Evolutionary conservation across 2,888 invertebrate species (phyloP), one percentile per base, ranked within the genome.

Genomic region (Eurois occulta): DNA sequence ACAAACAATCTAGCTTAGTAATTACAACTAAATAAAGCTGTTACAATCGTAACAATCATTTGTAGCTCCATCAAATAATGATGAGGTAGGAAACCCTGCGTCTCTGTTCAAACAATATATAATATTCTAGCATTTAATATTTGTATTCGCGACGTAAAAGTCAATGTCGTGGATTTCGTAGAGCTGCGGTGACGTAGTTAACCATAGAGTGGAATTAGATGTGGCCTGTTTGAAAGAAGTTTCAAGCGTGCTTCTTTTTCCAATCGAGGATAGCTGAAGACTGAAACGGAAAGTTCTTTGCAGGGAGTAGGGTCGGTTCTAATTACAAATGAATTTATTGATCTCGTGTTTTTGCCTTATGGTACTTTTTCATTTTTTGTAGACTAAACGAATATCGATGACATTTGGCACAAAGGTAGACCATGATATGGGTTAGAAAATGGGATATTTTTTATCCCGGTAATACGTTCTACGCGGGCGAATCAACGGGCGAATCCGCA

Each of bases 111-210:
- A 84, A 84, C 81, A 64, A 43, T 68, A 70, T 84, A 71, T 83
- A 62, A 48, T 80, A 72, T 64, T 80, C 72, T 67, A 80, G 75
- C 60, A 79, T 68, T 67, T 64, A 35, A 83, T 83, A 60, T 84
- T 81, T 72, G 64, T 28, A 10, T n/a, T 55, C 35, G 38, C 66
- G 1, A 79, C 58, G 64, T 71, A 41, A 84, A 75, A 73, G 70
- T 75, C 84, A 80, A 83, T 84, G 72, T 72, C 70, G 72, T 52
- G 43, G 11, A 58, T 72, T 84, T 84, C 11, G 32, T 80, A 4
- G 16, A 28, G 11, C 28, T n/a, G 65, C 28, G 74, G 48, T 67
- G 43, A 73, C 46, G 46, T 58, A 24, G 41, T 5, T 35, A 24
- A 10, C 6, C 11, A 65, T 72, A 32, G 21, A 48, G n/a, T 24